These are phyloP conservation scores for Danio jaintianensis DNA, from an alignment of 2,797 vertebrate genomes.

Conservation along the genomic window DNA sequence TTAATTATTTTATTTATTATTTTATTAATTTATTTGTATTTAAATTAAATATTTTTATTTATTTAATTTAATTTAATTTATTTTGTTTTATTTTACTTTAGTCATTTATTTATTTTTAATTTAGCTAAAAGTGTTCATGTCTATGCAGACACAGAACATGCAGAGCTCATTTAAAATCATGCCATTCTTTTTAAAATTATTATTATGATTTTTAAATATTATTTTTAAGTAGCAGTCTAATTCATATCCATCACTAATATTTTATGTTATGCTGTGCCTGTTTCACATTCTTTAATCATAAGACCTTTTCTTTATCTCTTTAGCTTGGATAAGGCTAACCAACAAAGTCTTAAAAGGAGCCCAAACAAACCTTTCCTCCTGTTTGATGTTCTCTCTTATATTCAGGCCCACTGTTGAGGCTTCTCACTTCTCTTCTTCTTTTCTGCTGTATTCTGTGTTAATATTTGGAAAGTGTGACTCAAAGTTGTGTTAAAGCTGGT, in stretches of 20 bases:
- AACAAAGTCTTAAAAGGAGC: not conserved
- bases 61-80: no score
- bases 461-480: slow-evolving; percentile 55
- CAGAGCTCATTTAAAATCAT: no score
- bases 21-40: no score
- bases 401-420: not conserved
- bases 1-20: no score
- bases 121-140: no score
- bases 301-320: not conserved
- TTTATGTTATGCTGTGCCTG: not conserved
- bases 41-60: no score
- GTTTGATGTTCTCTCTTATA: slow-evolving; percentile 31
- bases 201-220: no score
- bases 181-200: accelerated
- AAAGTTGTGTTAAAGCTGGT: slow-evolving; percentile 42
- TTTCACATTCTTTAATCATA: not conserved
- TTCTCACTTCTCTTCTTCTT: not conserved
- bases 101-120: no score
- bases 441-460: slow-evolving; percentile 22
- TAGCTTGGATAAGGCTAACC: not conserved
- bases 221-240: no score
- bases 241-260: not conserved
- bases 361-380: not conserved
- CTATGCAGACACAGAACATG: no score
- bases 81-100: no score